Evolutionary conservation across 53 echinoderm and acorn worm species (phyloP), one percentile per base, ranked within the genome.

Genomic region (Hippasteria phrygiana): DNA sequence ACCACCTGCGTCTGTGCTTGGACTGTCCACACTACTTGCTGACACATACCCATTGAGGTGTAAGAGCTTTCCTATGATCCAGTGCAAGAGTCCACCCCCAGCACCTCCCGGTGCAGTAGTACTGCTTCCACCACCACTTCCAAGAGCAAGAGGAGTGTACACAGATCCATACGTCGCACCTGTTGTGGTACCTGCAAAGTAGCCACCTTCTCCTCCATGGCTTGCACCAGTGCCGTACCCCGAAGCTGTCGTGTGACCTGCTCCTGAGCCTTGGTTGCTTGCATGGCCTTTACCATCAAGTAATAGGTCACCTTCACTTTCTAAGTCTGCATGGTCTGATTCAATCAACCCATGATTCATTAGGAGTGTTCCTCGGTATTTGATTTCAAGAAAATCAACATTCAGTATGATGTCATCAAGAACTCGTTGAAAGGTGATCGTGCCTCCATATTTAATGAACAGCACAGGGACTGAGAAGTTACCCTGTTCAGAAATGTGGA

Each of bases 271-370:
- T 43, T 34, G 51, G 22, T 77, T 82, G 75, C 94, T 75, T 27
- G 20, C n/a, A 51, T 90, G 72, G 51, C 96, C 96, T 74, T 80
- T 77, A 38, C 94, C 94, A 93, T 96, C 94, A 12, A 96, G 83
- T 37, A 83, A 63, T 6, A 96, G 18, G 27, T 54, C 47, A 14
- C 96, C 96, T 87, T 93, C 93, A 77, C 96, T 96, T 67, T 96
- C 96, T 53, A 96, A 77, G 72, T 96, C 96, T 10, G 96, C 96
- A 92, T 89, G 69, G 34, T 92, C 96, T 36, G 94, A 94, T 34
- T 94, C 91, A 34, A 96, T 94, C 85, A 93, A 67, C 12, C 93
- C 96, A 91, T 91, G 91, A 75, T 96, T 96, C 92, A 94, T 92
- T 75, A 90, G 27, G 8, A 96, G 55, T 13, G 76, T 69, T 24